Percentiles rank a stretch among this genome's conserved stretches.
These are phyloP conservation scores for Todiramphus chloris DNA, from an alignment of 2,113 vertebrate species.

Conservation along the genomic window DNA sequence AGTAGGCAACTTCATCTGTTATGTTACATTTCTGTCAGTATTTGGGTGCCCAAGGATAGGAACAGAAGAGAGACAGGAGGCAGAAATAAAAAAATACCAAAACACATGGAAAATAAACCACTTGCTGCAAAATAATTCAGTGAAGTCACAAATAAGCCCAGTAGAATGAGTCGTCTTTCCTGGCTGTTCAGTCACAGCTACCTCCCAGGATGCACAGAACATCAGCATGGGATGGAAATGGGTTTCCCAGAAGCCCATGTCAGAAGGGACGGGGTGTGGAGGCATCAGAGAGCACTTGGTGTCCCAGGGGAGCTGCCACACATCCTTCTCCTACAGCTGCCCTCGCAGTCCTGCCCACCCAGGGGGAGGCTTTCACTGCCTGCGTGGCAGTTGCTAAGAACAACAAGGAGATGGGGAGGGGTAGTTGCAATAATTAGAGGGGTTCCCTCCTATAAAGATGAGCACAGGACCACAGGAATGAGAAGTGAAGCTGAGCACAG, in stretches of 20 bases:
- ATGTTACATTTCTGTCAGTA: background rate
- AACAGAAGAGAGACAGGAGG: background rate
- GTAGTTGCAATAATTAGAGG: background rate
- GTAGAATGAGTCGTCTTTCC: background rate
- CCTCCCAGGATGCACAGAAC: background rate
- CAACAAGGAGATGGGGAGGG: background rate
- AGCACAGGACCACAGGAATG: background rate
- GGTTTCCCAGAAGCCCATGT: background rate
- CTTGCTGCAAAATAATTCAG: background rate
- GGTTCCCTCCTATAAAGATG: background rate
- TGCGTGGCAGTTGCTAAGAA: background rate
- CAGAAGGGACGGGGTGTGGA: background rate
- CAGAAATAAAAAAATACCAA: background rate
- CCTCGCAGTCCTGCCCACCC: rapidly evolving
- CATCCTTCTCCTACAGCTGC: background rate
- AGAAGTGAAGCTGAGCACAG: background rate
- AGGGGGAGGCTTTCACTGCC: background rate
- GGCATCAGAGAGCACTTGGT: background rate
- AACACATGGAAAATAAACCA: background rate
- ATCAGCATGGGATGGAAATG: background rate
- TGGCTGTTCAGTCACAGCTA: background rate
- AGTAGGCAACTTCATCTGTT: background rate
- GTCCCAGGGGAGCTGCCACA: background rate
- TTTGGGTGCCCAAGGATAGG: background rate
- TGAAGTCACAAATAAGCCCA: background rate